Base-by-base conservation (phyloP, 1,140 invertebrate species). In the Thereuonema tuberculata region DNA sequence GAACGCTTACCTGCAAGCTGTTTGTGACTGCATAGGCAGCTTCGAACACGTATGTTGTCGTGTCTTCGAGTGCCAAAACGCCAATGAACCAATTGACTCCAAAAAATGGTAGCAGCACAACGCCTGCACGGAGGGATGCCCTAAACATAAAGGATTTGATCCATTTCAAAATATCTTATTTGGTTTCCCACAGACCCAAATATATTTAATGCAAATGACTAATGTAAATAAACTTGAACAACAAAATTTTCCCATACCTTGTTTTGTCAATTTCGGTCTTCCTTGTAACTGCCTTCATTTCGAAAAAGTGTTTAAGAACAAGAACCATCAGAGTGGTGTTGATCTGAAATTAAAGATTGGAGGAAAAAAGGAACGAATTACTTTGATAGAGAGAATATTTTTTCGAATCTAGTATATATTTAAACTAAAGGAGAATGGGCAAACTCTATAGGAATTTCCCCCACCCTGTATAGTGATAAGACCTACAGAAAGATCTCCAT, bases 11-110 rank as follows among this genome's bases (percentile, higher is more conserved):
- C 61, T 71, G 67, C 27, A 69, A 49, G 47, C 64, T 62, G 56
- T 71, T 72, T 24, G 67, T 64, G 15, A 68, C 58, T 49, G 66
- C 65, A 61, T 69, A 71, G 20, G 69, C 64, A 14, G 78, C 74
- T n/a, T 82, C 77, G 55, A 82, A 81, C 14, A 77, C 74, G 68
- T 77, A 78, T 62, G 80, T 80, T 27, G 71, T 66, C 1, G 78
- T 75, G 66, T 84, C 84, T 65, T 85, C 84, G n/a, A 85, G 74
- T 14, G 83, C 82, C 3, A 84, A 74, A 3, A 84, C 82, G 1
- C 81, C 80, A 67, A 84, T 77, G 63, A 84, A 83, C 84, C 84
- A 85, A 61, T 79, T 78, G 15, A 82, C 75, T 20, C 78, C 77
- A 65, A 81, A 80, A 57, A 80, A 74, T 29, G 81, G 81, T 61